Base-by-base conservation (phyloP, 2,888 invertebrate genomes). In the Netelia inedita region DNA sequence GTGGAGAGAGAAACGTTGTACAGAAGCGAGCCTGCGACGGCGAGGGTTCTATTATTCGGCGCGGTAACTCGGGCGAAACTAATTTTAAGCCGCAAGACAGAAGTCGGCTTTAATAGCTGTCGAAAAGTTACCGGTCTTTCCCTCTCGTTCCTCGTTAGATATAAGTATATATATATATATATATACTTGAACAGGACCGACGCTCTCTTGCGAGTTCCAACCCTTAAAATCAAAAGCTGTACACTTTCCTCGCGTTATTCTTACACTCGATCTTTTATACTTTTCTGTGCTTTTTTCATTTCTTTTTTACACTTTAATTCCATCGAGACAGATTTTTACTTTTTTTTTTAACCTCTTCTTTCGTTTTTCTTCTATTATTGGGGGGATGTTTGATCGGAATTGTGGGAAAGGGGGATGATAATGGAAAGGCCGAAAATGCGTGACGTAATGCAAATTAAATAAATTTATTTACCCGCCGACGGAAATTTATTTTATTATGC, bases 41-140 rank as follows among this genome's bases (percentile, higher is more conserved):
- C 73, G 28, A 75, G 75, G 87, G 86, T 83, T 71, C 69, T 88
- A 89, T 91, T 91, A 90, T 89, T 91, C 86, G 80, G 82, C 71
- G 81, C 74, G 72, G 87, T 83, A 90, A 89, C 89, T 90, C 87
- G 86, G 78, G 88, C 80, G 88, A 90, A 91, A 92, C 89, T 91
- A 91, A 92, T 91, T 92, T 90, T 88, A 88, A 90, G 87, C 90
- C 89, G 85, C 91, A 89, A 90, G 89, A 90, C 89, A 88, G 87
- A 89, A 89, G 91, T 90, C 88, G 88, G 89, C 89, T 89, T 90
- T 91, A 91, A 91, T 89, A 89, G 89, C 89, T 89, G 89, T 90
- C 89, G 89, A 90, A 91, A 90, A 91, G 90, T 91, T 90, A 86
- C 84, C 79, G 71, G 75, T 82, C 75, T 85, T 85, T 80, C 68